These are phyloP conservation scores for Timema cristinae DNA, from an alignment of 2,888 invertebrate genomes.

Conservation along the genomic window DNA sequence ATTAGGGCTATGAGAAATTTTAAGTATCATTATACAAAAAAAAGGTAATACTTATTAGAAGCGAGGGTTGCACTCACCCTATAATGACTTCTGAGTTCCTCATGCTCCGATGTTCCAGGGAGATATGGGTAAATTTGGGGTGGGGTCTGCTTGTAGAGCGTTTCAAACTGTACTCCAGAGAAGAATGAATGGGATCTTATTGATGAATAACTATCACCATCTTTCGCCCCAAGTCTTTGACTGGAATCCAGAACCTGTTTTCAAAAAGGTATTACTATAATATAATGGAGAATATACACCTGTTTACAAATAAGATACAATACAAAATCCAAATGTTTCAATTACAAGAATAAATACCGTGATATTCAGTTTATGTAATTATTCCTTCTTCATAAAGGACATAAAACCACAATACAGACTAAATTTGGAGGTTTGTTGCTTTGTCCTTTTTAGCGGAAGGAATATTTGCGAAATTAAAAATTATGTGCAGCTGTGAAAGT, in stretches of 20 bases:
- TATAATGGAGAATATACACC: too few species aligned
- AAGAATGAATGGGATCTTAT: conserved; percentile 88
- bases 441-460: too few species aligned
- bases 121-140: conserved; percentile 79
- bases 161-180: conserved; percentile 75
- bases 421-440: too few species aligned
- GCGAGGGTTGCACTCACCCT: conserved; percentile 40
- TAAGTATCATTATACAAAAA: too few species aligned
- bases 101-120: conserved; percentile 67
- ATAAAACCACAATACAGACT: too few species aligned
- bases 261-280: background rate
- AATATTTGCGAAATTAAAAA: too few species aligned
- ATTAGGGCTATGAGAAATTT: too few species aligned
- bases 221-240: conserved; percentile 73
- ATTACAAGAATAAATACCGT: conserved; percentile 6
- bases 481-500: too few species aligned
- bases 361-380: too few species aligned
- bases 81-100: conserved; percentile 62
- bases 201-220: conserved; percentile 66
- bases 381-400: too few species aligned
- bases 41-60: too few species aligned
- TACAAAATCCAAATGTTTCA: background rate
- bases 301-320: too few species aligned
- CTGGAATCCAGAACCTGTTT: conserved; percentile 64
- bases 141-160: conserved; percentile 69